These are phyloP conservation scores for Eufriesea mexicana DNA, from an alignment of 1,140 invertebrate species.

Conservation along the genomic window DNA sequence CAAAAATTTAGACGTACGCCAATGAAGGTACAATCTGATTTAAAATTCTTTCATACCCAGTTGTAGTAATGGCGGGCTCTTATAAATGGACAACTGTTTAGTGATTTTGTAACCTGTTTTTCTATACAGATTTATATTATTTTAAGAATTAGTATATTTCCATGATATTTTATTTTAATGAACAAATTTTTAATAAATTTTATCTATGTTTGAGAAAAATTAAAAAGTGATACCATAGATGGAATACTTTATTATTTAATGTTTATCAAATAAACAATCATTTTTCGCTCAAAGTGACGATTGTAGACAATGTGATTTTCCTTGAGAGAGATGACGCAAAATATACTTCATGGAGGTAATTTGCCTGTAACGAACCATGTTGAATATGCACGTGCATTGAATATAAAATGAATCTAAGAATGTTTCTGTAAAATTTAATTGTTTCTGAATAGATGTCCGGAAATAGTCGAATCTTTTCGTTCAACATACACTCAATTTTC, in stretches of 20 bases:
- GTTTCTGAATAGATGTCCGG: background rate
- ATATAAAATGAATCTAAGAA: no score
- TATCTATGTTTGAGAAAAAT: background rate
- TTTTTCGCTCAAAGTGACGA: slow-evolving; percentile 39
- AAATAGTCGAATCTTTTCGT: slow-evolving; percentile 15
- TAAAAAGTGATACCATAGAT: background rate
- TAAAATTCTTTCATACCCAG: slow-evolving; percentile 19
- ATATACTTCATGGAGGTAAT: background rate
- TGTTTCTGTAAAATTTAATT: background rate
- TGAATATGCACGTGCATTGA: background rate
- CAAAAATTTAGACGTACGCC: slow-evolving; percentile 35
- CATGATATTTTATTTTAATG: background rate
- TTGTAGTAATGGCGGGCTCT: background rate
- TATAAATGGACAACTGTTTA: no score
- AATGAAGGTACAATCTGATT: slow-evolving; percentile 48
- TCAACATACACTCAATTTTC: background rate
- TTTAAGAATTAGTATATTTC: background rate
- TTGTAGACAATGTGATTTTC: background rate
- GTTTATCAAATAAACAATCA: slow-evolving; percentile 3
- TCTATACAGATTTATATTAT: background rate
- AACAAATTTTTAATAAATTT: background rate
- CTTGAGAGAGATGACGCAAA: background rate
- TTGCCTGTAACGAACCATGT: no score
- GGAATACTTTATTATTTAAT: background rate
- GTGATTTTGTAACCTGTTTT: background rate